Conservation (phyloP, 2,113 vertebrate species). For the Hymenochirus boettgeri region DNA sequence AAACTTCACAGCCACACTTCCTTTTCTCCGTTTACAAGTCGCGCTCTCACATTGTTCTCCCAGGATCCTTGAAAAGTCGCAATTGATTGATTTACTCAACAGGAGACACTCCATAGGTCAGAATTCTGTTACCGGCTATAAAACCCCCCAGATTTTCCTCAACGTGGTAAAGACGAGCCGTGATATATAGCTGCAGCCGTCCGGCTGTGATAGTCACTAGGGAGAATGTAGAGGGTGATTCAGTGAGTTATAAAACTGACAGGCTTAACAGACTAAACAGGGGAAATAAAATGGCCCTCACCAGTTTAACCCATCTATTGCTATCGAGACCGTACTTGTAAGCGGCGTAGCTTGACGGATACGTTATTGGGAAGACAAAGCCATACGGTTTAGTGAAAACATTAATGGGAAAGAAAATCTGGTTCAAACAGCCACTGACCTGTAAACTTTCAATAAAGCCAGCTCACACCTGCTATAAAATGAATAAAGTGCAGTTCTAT, state of each 20-base stretch:
- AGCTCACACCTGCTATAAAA: too few species aligned
- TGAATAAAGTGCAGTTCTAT: too few species aligned
- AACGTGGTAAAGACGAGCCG: conserved; percentile 33
- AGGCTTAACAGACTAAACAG: conserved; percentile 22
- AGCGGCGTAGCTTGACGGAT: too few species aligned
- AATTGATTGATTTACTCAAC: conserved; percentile 36
- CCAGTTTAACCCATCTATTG: conserved; percentile 1
- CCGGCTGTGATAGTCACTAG: conserved; percentile 25
- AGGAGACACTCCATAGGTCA: conserved; percentile 26
- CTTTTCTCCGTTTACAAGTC: conserved; percentile 19
- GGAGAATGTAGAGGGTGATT: conserved; percentile 31
- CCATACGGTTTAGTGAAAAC: too few species aligned
- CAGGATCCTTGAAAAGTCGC: conserved; percentile 37
- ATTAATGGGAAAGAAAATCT: too few species aligned
- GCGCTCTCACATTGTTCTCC: conserved; percentile 6
- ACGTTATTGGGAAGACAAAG: too few species aligned
- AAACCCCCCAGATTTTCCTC: conserved; percentile 31
- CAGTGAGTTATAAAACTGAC: conserved; percentile 39
- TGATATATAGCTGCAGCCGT: conserved; percentile 28
- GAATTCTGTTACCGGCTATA: conserved; percentile 36
- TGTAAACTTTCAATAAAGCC: too few species aligned
- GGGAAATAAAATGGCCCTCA: neutral
- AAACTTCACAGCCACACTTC: conserved; percentile 15
- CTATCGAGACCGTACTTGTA: too few species aligned
- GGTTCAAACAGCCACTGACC: too few species aligned